Base-by-base conservation (phyloP, 1,140 invertebrate genomes). In the Drosophila trapezifrons region DNA sequence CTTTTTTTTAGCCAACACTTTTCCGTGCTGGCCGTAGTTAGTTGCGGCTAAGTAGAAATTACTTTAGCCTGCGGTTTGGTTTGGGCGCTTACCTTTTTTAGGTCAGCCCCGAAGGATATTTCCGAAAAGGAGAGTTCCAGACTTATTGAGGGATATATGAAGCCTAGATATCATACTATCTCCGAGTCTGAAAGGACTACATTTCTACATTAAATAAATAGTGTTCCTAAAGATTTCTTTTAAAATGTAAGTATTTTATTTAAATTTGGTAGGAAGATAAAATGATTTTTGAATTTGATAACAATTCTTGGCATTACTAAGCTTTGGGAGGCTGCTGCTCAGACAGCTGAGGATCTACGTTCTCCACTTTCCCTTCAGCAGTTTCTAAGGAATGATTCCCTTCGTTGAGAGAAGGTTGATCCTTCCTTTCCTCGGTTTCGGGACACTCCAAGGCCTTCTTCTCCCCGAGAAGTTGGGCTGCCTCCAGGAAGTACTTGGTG, bases 1-100 rank as follows among this genome's bases (percentile, higher is more conserved):
- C 25, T 52, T 40, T 60, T 71, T 64, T 47, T 22, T 22, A 22
- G 2, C 43, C 58, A 51, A 45, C 70, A 66, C 62, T 82, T 76
- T 72, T 72, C 47, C 38, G 45, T 54, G 63, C 67, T 52, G 64
- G 18, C 49, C 32, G 63, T 65, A 63, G 76, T 82, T 79, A 86
- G 72, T 87, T 83, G 76, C 60, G 76, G 83, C 67, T 76, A 82
- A 87, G 75, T 69, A 69, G 70, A 86, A 86, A 86, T 82, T 86
- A 82, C 82, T 87, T 87, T 59, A 57, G 42, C 63, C 54, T 78
- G 83, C 66, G 82, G 82, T 45, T 78, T 57, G 65, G 40, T 43
- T n/a, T n/a, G n/a, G n/a, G n/a, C 66, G 45, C 56, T 47, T 25
- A 52, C 60, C 76, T 71, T 62, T 71, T 57, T 42, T 46, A 80